Evolutionary conservation across 2,888 invertebrate genomes (phyloP), one percentile per base, ranked within the genome.

Genomic region (Watsonalla cultraria): DNA sequence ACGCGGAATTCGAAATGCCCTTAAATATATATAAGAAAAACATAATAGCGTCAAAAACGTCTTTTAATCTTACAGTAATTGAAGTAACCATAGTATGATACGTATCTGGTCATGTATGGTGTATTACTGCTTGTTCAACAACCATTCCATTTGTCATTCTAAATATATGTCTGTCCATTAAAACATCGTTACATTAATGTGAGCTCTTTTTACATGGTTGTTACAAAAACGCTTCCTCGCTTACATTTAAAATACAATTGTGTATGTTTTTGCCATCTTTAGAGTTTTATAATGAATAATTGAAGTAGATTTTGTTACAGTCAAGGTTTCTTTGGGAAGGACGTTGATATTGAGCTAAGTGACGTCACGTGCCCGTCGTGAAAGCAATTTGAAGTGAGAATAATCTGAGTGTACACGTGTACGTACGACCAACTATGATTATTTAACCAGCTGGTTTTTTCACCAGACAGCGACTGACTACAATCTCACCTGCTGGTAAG

Each of bases 141-240:
- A 55, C 59, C 60, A 64, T 60, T 54, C 53, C 65, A 65, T 73
- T 70, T 71, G 72, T 70, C 71, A 68, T 68, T 56, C 56, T 64
- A 57, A 53, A 67, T 65, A 69, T 67, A 64, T 68, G 60, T 61
- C 49, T 52, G 56, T 51, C 65, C 75, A 84, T 84, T 83, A 83
- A 73, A 82, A 78, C 70, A 71, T 74, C 82, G 56, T 84, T 82
- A 84, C 53, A 56, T 55, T 60, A 64, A 69, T 61, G 62, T 66
- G 51, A 64, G 56, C 54, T 55, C 58, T 76, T 78, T 76, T 78
- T 78, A 74, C 62, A 64, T 54, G 58, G 46, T 52, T 61, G 60
- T 66, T 62, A 62, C 58, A 64, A 68, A 74, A 75, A 62, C 54
- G 52, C 61, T 72, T 71, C 70, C 70, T 65, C 71, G 68, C 65